These are phyloP conservation scores for Podargus strigoides DNA, from an alignment of 2,797 vertebrate species.

Conservation along the genomic window DNA sequence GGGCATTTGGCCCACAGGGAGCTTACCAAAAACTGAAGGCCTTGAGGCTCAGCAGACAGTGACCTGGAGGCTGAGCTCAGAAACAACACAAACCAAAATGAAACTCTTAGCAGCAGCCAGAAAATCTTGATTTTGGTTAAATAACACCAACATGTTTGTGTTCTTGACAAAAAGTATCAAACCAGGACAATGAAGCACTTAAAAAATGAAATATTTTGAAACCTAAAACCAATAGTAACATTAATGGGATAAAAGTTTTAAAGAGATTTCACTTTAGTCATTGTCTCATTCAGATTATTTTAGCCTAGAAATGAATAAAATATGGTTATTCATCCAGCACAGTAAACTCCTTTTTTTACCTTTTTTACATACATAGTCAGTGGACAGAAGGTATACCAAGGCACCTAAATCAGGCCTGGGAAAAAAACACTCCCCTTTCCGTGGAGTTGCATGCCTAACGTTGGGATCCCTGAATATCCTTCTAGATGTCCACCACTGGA, in stretches of 20 bases:
- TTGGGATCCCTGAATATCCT: background rate
- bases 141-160: background rate
- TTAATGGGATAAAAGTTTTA: background rate
- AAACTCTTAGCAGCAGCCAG: background rate
- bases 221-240: background rate
- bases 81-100: background rate
- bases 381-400: background rate
- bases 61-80: background rate
- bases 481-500: background rate
- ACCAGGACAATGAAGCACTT: background rate
- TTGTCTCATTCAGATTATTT: background rate
- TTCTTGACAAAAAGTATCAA: background rate
- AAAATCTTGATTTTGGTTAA: background rate
- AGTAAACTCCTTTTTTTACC: background rate
- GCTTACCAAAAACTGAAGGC: background rate
- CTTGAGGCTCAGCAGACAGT: background rate
- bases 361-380: background rate
- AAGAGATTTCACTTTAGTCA: background rate
- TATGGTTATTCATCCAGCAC: background rate
- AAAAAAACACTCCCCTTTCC: background rate
- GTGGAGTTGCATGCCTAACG: background rate
- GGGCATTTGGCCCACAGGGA: background rate
- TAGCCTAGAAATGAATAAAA: background rate
- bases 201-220: background rate
- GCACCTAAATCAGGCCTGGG: background rate